Base-by-base conservation (phyloP, 1,140 invertebrate species). In the silkworm (Bombyx mori) region DNA sequence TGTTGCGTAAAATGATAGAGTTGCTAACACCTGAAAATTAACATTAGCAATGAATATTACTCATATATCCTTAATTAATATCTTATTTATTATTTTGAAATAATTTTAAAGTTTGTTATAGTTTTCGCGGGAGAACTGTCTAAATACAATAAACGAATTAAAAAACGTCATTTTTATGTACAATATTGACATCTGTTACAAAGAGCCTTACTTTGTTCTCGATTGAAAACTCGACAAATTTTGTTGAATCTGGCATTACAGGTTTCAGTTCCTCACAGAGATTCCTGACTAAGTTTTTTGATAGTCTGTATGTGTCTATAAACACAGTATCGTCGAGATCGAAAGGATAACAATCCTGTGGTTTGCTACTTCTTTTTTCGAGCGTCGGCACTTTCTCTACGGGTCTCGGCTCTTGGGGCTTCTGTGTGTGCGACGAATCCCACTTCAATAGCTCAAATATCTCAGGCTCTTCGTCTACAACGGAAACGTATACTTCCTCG, bases 391-490 rank as follows among this genome's bases (percentile, higher is more conserved):
- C 72, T 70, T 77, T 84, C 66, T 81, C 81, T 56, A 76, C 75
- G 66, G 69, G 74, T 51, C 65, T 61, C 44, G 66, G 64, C 58
- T 76, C 75, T 57, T 74, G 73, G 63, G 73, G 69, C 56, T 81
- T 80, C 57, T 83, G 82, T 56, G 78, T 74, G 69, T 82, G 78
- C 8, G 77, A 67, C 18, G 77, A 62, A 68, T 86, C 82, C 82
- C 82, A 86, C 60, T 86, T 86, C 9, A 86, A 64, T 44, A 86
- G 62, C 58, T 83, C 82, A 45, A 83, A 82, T 64, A 86, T 78
- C 61, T 83, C 82, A 8, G 82, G 82, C 45, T 86, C 82, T 52
- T 86, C 82, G 49, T 86, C 82, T 52, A 86, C 82, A 56, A 86
- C 82, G 45, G 82, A 86, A 75, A 86, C 83, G 52, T 86, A 86